Evolutionary conservation across 1,140 invertebrate genomes (phyloP).

Genomic region (Temnothorax nylanderi): DNA sequence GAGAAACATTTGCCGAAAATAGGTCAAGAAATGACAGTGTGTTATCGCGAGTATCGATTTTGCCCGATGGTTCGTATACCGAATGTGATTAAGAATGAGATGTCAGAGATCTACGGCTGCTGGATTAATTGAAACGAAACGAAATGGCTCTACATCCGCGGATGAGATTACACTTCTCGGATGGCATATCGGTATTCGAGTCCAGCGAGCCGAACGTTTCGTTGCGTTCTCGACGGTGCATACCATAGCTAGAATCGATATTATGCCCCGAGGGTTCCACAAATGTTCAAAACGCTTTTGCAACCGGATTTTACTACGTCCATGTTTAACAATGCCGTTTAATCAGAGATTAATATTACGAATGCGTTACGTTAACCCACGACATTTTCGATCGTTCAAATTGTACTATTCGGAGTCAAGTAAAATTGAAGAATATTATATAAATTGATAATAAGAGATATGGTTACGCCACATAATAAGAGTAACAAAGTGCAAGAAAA

Average conservation of each 20-base stretch:
- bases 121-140: constrained; percentile 66
- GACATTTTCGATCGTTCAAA: constrained; percentile 4
- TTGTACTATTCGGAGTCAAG: background rate
- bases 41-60: constrained; percentile 31
- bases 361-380: background rate
- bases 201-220: constrained; percentile 30
- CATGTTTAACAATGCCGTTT: constrained; percentile 24
- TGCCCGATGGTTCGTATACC: constrained; percentile 4
- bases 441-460: background rate
- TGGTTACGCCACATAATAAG: background rate
- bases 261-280: constrained; percentile 28
- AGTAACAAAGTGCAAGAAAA: background rate
- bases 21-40: constrained; percentile 1
- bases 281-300: constrained; percentile 42
- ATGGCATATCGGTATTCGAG: constrained; percentile 51
- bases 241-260: constrained; percentile 48
- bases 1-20: background rate
- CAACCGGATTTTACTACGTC: constrained; percentile 13
- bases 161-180: constrained; percentile 57
- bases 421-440: background rate
- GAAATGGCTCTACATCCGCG: constrained; percentile 31
- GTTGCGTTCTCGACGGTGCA: constrained; percentile 28
- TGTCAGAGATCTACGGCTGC: constrained; percentile 29
- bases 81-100: constrained; percentile 59
- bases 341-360: constrained; percentile 33